Conservation (phyloP, 2,888 invertebrate species). For the Philopedon plagiatum region DNA sequence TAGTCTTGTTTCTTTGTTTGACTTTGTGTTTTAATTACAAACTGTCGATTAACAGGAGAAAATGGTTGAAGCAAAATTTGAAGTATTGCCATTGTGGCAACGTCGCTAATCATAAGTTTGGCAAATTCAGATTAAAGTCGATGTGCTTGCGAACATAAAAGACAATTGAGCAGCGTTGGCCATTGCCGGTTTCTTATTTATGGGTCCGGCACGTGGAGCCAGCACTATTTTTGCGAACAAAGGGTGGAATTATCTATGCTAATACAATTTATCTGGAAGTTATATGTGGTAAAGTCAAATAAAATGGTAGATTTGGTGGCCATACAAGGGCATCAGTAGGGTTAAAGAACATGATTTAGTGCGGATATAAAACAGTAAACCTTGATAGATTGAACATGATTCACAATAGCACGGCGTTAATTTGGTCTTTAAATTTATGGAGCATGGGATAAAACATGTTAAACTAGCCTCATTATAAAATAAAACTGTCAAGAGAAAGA, state of each 20-base stretch:
- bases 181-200: conserved; percentile 39
- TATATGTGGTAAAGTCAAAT: conserved; percentile 41
- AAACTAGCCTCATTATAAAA: too few relatives aligned
- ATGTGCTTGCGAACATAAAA: conserved; percentile 37
- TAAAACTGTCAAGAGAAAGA: too few relatives aligned
- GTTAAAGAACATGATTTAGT: neutral
- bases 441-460: too few relatives aligned
- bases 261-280: conserved; percentile 36
- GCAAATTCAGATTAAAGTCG: conserved; percentile 12
- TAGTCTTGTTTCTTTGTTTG: too few relatives aligned
- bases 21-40: too few relatives aligned
- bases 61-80: too few relatives aligned
- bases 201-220: conserved; percentile 37
- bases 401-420: too few relatives aligned
- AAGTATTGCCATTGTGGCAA: conserved; percentile 16
- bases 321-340: neutral
- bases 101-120: neutral
- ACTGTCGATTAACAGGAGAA: too few relatives aligned
- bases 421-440: too few relatives aligned
- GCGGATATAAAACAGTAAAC: too few relatives aligned
- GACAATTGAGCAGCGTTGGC: conserved; percentile 25
- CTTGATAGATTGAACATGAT: too few relatives aligned
- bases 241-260: conserved; percentile 48
- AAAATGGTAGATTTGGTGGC: conserved; percentile 36
- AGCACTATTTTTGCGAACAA: conserved; percentile 26